Conservation (phyloP, 2,888 invertebrate genomes). For the Zygothrica quintamaculata region DNA sequence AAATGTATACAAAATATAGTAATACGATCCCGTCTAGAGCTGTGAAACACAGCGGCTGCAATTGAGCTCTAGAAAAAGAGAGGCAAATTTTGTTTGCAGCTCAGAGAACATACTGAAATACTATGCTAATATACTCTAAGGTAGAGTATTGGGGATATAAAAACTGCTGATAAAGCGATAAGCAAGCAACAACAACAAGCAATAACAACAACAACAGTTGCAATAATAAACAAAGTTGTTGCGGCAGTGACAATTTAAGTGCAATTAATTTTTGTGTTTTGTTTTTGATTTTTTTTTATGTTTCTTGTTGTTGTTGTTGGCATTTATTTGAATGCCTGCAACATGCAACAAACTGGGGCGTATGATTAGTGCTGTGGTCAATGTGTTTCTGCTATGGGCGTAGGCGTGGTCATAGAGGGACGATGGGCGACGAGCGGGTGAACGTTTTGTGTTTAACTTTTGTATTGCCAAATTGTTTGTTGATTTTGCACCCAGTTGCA, state of each 20-base stretch:
- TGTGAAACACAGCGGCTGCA: no score
- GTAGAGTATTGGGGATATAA: conserved; percentile 66
- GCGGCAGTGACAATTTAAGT: conserved; percentile 76
- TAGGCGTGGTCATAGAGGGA: not conserved
- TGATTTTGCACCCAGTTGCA: conserved; percentile 48
- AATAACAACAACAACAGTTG: conserved; percentile 22
- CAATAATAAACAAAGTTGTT: conserved; percentile 59
- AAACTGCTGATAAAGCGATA: conserved; percentile 69
- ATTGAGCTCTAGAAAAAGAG: no score
- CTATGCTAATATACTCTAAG: not conserved
- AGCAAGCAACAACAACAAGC: conserved; percentile 47
- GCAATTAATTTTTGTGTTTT: conserved; percentile 64
- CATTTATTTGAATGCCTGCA: conserved; percentile 29
- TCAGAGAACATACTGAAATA: no score
- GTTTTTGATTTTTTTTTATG: conserved; percentile 5
- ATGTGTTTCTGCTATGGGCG: not conserved
- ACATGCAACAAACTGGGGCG: conserved; percentile 65
- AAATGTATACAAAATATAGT: no score
- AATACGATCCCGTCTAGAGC: no score
- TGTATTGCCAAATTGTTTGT: conserved; percentile 47
- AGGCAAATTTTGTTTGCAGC: not conserved
- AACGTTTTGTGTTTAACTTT: conserved; percentile 19
- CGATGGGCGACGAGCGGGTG: conserved; percentile 14
- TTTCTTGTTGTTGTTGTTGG: not conserved
- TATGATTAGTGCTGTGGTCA: no score